Conservation (phyloP, 1,140 invertebrate genomes). For the Psix sp. region DNA sequence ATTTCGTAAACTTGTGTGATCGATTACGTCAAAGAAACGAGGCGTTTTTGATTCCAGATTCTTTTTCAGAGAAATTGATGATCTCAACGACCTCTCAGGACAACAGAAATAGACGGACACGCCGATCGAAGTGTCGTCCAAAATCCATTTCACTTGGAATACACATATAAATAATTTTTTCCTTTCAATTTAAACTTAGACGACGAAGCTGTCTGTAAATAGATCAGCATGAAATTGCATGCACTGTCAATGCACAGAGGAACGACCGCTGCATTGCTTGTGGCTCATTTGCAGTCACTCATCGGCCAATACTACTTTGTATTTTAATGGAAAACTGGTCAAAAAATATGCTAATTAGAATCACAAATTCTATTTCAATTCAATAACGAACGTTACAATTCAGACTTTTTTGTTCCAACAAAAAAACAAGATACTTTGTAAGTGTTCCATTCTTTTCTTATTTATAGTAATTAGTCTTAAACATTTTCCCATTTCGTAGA, state of each 20-base stretch:
- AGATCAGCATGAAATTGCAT: constrained; percentile 56
- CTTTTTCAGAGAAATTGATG: constrained; percentile 4
- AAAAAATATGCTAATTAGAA: constrained; percentile 3
- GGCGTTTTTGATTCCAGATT: no score
- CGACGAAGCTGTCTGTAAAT: constrained; percentile 54
- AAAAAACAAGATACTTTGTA: no score
- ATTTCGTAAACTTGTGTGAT: no score
- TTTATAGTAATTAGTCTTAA: no score
- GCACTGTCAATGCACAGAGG: constrained; percentile 59
- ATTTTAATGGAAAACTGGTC: not conserved
- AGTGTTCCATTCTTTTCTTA: no score
- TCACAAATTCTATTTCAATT: no score
- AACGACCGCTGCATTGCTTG: constrained; percentile 55
- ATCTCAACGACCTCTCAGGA: constrained; percentile 7
- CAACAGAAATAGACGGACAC: constrained; percentile 27
- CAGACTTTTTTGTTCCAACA: no score
- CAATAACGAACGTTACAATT: no score
- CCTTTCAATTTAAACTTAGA: constrained; percentile 52
- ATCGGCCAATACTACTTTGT: constrained; percentile 27
- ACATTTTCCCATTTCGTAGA: no score
- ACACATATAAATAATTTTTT: constrained; percentile 47
- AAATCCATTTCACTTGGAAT: constrained; percentile 32
- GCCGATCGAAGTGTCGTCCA: constrained; percentile 14
- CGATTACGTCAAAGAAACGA: no score
- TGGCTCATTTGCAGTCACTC: constrained; percentile 48